Base-by-base conservation (phyloP, 2,888 invertebrate species). In the Gymnoscelis rufifasciata region DNA sequence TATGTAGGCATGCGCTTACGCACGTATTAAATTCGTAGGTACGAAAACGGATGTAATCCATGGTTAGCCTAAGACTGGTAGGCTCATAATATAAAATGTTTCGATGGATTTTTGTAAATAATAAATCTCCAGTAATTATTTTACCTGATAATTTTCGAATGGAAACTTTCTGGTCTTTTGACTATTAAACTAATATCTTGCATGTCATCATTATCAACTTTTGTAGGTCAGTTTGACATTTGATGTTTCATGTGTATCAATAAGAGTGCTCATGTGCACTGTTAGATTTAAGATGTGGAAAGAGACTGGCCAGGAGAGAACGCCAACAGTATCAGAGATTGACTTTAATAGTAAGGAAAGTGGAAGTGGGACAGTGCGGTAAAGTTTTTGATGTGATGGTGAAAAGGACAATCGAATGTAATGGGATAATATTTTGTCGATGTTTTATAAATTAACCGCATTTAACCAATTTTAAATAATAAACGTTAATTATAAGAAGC, bases 141-240 rank as follows among this genome's bases (percentile, higher is more conserved):
- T 26, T 26, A 26, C 26, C 26, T 7, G 8, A 26, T 26, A 26
- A 19, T 26, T 26, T 26, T 26, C 26, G 26, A 26, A 8, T 26
- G 26, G 19, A 19, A 33, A 33, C 10, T 14, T 14, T 4, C 8
- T 14, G 13, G 1, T 31, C 7, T 12, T 31, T n/a, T 28, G 8
- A 19, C 13, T 8, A 14, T 12, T 30, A 30, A 3, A 30, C 19
- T 8, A 14, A 29, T 29, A 14, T 5, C 7, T 30, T 4, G 2
- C 11, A 3, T 6, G 28, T 30, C 13, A 13, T 31, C 13, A n/a
- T 15, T 14, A 10, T 1, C 3, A 2, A 19, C n/a, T 23, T 11
- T 35, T 35, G 35, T 35, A 35, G 15, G 35, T 35, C 35, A 33
- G 2, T 33, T n/a, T 0, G 14, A 33, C 33, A 35, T 14, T 33